Evolutionary conservation across 1,140 invertebrate species (phyloP).

Genomic region (Goniozus legneri): DNA sequence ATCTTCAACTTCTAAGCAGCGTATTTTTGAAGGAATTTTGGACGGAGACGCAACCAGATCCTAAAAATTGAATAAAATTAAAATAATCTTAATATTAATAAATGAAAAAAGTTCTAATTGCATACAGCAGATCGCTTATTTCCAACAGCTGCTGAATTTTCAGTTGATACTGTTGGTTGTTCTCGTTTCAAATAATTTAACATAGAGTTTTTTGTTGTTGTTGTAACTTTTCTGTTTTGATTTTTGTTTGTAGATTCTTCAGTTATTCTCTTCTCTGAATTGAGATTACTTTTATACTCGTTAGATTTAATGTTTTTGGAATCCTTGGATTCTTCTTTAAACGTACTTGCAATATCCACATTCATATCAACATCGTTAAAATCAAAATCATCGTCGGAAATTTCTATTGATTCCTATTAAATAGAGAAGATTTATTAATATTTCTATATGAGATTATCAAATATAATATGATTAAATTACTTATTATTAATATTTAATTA

Average conservation of each 20-base stretch:
- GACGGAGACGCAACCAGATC: conserved; percentile 11
- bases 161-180: not conserved
- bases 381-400: conserved; percentile 26
- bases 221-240: not conserved
- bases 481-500: not conserved
- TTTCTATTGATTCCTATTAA: not conserved
- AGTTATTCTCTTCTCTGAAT: not conserved
- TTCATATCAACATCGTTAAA: conserved; percentile 20
- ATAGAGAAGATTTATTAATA: not conserved
- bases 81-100: not conserved
- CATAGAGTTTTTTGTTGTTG: not conserved
- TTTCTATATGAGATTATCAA: not conserved
- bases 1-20: conserved; percentile 14
- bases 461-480: not conserved
- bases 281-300: not conserved
- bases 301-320: not conserved
- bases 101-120: not conserved
- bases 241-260: not conserved
- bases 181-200: not conserved
- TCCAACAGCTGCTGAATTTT: conserved; percentile 4
- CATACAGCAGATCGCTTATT: conserved; percentile 19
- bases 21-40: conserved; percentile 20
- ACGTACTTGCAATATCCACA: too few relatives aligned
- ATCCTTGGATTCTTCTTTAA: conserved; percentile 1
- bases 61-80: conserved; percentile 10